Evolutionary conservation across 2,888 invertebrate species (phyloP).

Genomic region (Drosophila mayaguana): DNA sequence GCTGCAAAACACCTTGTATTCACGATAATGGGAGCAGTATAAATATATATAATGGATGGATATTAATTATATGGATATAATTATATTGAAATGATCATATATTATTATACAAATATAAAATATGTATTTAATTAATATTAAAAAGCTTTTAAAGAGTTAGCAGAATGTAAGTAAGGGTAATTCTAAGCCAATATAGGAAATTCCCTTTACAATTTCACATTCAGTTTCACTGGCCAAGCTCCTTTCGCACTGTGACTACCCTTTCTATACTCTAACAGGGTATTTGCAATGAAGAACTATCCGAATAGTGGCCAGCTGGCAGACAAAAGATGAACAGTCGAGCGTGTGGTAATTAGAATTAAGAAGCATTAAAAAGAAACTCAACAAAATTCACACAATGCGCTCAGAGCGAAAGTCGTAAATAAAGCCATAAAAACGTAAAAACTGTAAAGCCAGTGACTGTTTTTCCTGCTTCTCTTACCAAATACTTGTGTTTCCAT

Average conservation of each 20-base stretch:
- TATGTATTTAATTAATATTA: no score
- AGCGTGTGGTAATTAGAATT: conserved; percentile 77
- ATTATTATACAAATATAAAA: no score
- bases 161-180: no score
- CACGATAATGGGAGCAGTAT: no score
- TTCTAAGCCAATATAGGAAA: no score
- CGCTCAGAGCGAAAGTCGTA: conserved; percentile 63
- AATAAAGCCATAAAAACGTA: conserved; percentile 74
- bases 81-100: no score
- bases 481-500: neutral
- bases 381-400: conserved; percentile 71
- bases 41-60: no score
- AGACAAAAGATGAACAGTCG: conserved; percentile 60
- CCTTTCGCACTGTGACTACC: neutral
- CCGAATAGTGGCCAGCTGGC: conserved; percentile 45
- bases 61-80: no score
- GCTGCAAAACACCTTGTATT: conserved; percentile 8
- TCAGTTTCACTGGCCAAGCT: no score
- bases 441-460: conserved; percentile 66
- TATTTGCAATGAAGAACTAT: conserved; percentile 31
- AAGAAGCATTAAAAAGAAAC: conserved; percentile 75
- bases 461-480: conserved; percentile 25
- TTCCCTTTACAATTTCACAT: no score
- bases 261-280: conserved; percentile 6
- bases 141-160: no score